Evolutionary conservation across 2,888 invertebrate species (phyloP), one percentile per base, ranked within the genome.

Genomic region (Cabera pusaria): DNA sequence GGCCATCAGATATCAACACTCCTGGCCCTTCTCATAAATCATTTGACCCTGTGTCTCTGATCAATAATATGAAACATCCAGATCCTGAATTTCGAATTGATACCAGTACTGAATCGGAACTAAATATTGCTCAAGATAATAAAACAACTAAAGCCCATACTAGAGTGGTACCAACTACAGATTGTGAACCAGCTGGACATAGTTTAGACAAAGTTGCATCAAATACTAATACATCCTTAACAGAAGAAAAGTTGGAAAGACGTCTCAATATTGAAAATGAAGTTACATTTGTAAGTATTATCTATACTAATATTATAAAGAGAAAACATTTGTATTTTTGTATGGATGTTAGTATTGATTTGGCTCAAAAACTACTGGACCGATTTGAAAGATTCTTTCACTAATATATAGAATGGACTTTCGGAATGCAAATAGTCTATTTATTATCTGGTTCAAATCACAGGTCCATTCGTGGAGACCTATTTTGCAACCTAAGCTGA

Each of bases 211-310:
- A 14, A 44, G 51, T 29, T 27, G 37, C 4, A 14, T 3, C 14
- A 10, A 48, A 34, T 14, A 43, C 61, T 33, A 49, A 42, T 10
- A 34, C 54, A 26, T 57, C 63, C 19, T 7, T 65, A 18, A 50
- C 62, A 11, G 71, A 76, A 61, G 72, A 74, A 48, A 59, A 64
- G 44, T 65, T 87, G 21, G 86, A 86, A 54, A 71, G 87, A 33
- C 61, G 87, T 25, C 66, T 87, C 3, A 72, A 66, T 49, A 88
- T 88, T 59, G 88, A 88, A 58, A 81, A 84, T 31, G 87, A 88
- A 72, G 86, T 87, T 3, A 81, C 73, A 36, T 86, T 87, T 77
- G 88, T 88, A 62, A 73, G 87, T 73, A 10, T 23, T n/a, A n/a
- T n/a, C n/a, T n/a, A n/a, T n/a, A n/a, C n/a, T n/a, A n/a, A n/a